Evolutionary conservation across 2,113 vertebrate genomes (phyloP), one percentile per base, ranked within the genome.

Genomic region (Equus quagga): DNA sequence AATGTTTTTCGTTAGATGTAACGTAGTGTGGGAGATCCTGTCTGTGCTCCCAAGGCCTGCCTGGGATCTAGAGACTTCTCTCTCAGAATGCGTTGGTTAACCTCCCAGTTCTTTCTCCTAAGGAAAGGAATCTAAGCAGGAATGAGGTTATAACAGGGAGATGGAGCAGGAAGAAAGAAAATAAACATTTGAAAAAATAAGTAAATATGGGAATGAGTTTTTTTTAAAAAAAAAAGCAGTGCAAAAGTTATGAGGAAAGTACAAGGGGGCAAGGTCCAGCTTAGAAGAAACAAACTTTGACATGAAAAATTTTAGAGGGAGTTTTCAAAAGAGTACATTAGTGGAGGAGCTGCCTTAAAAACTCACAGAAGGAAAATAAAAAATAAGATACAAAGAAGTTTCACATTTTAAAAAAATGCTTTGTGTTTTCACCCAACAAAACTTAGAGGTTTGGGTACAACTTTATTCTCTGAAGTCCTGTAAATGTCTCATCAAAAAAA

Each of bases 361-460:
- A 73, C 14, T 62, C 56, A 54, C 36, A 81, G 33, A 91, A 91
- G 60, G 49, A 44, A 85, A 89, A 95, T 54, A 62, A 88, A 84
- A 41, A 46, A 36, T n/a, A 94, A 93, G 44, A 91, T 64, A 95
- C 41, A 73, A 58, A 94, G 54, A 72, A 85, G 58, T 83, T 85
- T 78, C 54, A 80, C 10, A 24, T 62, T 5, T 19, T 5, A 58
- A 51, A 41, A 67, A 60, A 88, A 69, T 64, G 36, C 28, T 82
- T 86, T 87, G 18, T 78, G 65, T 92, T 96, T 95, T 91, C 11
- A 91, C 17, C 60, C 49, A 86, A 75, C n/a, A 78, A 87, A 89
- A 92, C 69, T 62, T 36, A 73, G 36, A 56, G 92, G 13, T 67
- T 81, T 76, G 33, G 23, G n/a, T 73, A 80, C 85, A 93, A n/a